These are phyloP conservation scores for Palloptera scutellata DNA, from an alignment of 2,888 invertebrate genomes.

Conservation along the genomic window DNA sequence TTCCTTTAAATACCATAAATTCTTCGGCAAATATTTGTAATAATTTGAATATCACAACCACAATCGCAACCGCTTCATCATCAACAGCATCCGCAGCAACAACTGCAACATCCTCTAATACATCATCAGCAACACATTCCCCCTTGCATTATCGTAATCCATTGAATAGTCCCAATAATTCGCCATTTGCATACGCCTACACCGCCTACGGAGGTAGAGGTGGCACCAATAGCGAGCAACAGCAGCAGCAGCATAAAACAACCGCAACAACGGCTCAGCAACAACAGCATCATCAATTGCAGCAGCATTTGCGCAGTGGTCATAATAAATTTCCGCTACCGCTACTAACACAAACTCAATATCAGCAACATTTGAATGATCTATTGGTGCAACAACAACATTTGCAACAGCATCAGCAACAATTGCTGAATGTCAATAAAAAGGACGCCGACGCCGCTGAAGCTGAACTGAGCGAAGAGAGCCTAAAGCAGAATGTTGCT, in stretches of 20 bases:
- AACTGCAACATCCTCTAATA: conserved; percentile 42
- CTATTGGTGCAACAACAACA: conserved; percentile 57
- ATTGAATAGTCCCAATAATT: conserved; percentile 61
- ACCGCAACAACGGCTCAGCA: conserved; percentile 38
- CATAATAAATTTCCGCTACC: conserved; percentile 43
- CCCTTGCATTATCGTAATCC: conserved; percentile 59
- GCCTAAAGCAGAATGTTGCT: conserved; percentile 64
- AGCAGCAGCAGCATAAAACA: conserved; percentile 11
- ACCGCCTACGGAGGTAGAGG: conserved; percentile 35
- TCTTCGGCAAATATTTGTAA: conserved; percentile 43
- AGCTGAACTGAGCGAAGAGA: conserved; percentile 64
- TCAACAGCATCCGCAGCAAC: conserved; percentile 42
- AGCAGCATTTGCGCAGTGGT: conserved; percentile 44
- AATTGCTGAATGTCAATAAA: conserved; percentile 40
- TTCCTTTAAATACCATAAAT: conserved; percentile 42
- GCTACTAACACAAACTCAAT: conserved; percentile 48
- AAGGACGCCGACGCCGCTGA: conserved; percentile 39
- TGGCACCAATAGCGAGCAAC: conserved; percentile 13
- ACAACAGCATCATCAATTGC: conserved; percentile 42
- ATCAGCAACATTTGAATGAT: conserved; percentile 59
- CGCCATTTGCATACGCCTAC: conserved; percentile 51
- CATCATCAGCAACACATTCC: conserved; percentile 52
- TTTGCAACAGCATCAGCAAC: conserved; percentile 52
- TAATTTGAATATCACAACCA: conserved; percentile 36
- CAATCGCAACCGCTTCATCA: conserved; percentile 41